These are phyloP conservation scores for Notamacropus eugenii DNA, from an alignment of 2,797 vertebrate genomes.

Conservation along the genomic window DNA sequence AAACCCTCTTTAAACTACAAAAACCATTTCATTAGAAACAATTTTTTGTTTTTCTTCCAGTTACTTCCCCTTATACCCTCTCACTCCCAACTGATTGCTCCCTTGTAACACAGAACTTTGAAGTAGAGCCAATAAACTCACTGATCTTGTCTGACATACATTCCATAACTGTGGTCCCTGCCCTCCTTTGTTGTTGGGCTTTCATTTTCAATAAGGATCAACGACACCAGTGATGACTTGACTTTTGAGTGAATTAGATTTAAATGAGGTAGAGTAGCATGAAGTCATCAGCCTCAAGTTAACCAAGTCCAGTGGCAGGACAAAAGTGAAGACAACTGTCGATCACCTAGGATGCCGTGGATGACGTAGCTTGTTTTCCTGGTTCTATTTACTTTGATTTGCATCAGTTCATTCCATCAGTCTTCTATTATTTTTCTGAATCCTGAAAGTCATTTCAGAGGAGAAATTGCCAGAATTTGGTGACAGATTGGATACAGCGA, in stretches of 20 bases:
- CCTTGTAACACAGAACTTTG: not conserved
- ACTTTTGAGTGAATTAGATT: not conserved
- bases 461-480: not conserved
- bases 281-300: not conserved
- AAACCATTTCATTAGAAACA: not conserved
- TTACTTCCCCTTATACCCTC: not conserved
- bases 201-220: not conserved
- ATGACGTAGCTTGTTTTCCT: not conserved
- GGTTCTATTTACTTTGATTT: not conserved
- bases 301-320: not conserved
- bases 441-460: not conserved
- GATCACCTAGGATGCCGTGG: not conserved
- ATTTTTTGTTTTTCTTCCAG: not conserved
- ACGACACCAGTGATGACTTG: not conserved
- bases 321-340: not conserved
- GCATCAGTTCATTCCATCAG: not conserved
- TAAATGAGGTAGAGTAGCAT: not conserved
- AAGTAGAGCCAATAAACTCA: not conserved
- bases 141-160: not conserved
- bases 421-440: not conserved
- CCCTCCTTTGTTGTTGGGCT: not conserved
- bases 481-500: not conserved
- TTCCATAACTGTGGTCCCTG: not conserved
- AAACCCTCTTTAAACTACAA: not conserved
- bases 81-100: not conserved